Base-by-base conservation (phyloP, 2,113 vertebrate genomes). In the Herpetotheres cachinnans region DNA sequence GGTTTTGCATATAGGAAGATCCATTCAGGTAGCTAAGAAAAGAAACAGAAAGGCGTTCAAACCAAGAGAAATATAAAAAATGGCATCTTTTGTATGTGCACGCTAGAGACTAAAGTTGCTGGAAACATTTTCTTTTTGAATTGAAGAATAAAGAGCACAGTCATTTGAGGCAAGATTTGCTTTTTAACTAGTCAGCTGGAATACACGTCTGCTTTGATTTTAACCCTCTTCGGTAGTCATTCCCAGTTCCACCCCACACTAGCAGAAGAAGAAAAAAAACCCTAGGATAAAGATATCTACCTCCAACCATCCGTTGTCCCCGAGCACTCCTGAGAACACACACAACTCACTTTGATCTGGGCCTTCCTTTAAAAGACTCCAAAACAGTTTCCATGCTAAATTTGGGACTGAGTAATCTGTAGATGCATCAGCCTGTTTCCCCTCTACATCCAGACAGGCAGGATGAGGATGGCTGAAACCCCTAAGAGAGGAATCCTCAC, bases 401-500 rank as follows among this genome's bases (percentile, higher is more conserved):
- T 26, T 16, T 65, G 44, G 62, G 32, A n/a, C 16, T 15, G 12
- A 76, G n/a, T 32, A 20, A 16, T 11, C 4, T 1, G 4, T 0
- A 15, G 47, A 3, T 4, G 18, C 36, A 52, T 38, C 73, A 47
- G 0, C 20, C 42, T 38, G 1, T 32, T 52, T n/a, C 25, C 40
- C 14, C 66, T 61, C 34, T 8, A 1, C 7, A 5, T 5, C n/a
- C 50, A 44, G 47, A 2, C 24, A 16, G 8, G 4, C 8, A 13
- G 27, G 70, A 42, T 13, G 72, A 62, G 36, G 17, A 4, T 3
- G 52, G 62, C 49, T 24, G 10, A 59, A 62, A 3, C 17, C 56
- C 17, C 0, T 1, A 1, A 29, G 44, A 16, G n/a, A 13, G 44
- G 52, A 27, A 3, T 6, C 32, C 59, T 30, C 44, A 2, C 0